Evolutionary conservation across 2,113 vertebrate genomes (phyloP), one percentile per base, ranked within the genome.

Genomic region (Toxotes jaculatrix): DNA sequence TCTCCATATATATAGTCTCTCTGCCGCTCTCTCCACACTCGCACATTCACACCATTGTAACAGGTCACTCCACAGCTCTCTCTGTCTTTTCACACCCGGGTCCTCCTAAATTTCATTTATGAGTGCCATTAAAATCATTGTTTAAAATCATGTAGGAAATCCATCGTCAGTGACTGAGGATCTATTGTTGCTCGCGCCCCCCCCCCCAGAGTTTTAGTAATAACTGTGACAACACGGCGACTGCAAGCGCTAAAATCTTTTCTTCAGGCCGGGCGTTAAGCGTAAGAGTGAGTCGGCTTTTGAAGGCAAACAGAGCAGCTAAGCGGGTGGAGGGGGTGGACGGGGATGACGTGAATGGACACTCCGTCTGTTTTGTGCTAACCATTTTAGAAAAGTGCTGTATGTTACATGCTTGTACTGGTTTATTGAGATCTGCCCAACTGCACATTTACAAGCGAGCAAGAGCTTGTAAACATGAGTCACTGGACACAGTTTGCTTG

Each of bases 101-200:
- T 89, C 85, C 88, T 82, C 85, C 64, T 89, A 90, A 90, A 88
- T 84, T 90, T 83, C 83, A 81, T 92, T 94, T 91, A 93, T 83
- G 88, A 87, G 77, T 65, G 12, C 87, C 86, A 92, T 93, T 92
- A 92, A 93, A 94, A 93, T 90, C 91, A 88, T 94, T 92, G 93
- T 92, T 85, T 84, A 74, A 88, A 92, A 91, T 92, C 91, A 89
- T 92, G 93, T 91, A 88, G 92, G 90, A 93, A 93, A 91, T 87
- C 90, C 89, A 89, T 81, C 74, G 80, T 69, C 67, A 49, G 27
- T 79, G 82, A 84, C 79, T 77, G 82, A 87, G 76, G 63, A 56
- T 17, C 81, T 85, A 79, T 91, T 91, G 90, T 90, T 77, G 74
- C 79, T 40, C 5, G 4, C 60, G 60, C 68, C 81, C 81, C 27